Percentiles rank a stretch among this genome's conserved stretches.
Evolutionary conservation across 2,888 invertebrate species (phyloP).

Genomic region (Exephanes ischioxanthus): DNA sequence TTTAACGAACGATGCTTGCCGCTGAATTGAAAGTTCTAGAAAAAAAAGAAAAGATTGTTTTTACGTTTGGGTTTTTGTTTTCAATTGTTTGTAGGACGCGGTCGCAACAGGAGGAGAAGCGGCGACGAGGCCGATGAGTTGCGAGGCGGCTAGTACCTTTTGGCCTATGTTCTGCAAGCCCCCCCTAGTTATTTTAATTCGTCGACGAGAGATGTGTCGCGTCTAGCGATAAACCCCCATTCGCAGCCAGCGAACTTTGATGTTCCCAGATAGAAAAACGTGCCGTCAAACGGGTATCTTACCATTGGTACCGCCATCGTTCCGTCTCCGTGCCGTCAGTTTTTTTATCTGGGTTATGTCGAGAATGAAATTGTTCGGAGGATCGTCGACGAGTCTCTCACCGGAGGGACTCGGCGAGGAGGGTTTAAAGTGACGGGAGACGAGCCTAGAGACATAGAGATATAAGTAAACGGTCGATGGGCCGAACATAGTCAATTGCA

Average conservation of each 20-base stretch:
- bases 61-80: conserved; percentile 62
- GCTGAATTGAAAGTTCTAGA: background rate
- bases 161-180: conserved; percentile 32
- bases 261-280: no score
- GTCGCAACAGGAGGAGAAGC: conserved; percentile 80
- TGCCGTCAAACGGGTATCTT: no score
- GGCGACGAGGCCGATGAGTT: conserved; percentile 79
- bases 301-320: no score
- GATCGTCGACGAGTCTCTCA: background rate
- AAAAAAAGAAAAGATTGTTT: conserved; percentile 31
- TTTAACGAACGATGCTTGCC: conserved; percentile 11
- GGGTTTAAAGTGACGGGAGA: conserved; percentile 12
- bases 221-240: conserved; percentile 29
- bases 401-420: background rate
- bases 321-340: no score
- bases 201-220: conserved; percentile 38
- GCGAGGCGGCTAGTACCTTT: conserved; percentile 74
- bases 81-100: conserved; percentile 79
- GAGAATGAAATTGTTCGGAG: background rate
- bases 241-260: background rate
- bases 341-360: no score
- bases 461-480: conserved; percentile 8
- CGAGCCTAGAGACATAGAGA: conserved; percentile 14
- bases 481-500: conserved; percentile 39
- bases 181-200: conserved; percentile 48